Base-by-base conservation (phyloP, 1,140 invertebrate genomes). In the Listronotus oregonensis region DNA sequence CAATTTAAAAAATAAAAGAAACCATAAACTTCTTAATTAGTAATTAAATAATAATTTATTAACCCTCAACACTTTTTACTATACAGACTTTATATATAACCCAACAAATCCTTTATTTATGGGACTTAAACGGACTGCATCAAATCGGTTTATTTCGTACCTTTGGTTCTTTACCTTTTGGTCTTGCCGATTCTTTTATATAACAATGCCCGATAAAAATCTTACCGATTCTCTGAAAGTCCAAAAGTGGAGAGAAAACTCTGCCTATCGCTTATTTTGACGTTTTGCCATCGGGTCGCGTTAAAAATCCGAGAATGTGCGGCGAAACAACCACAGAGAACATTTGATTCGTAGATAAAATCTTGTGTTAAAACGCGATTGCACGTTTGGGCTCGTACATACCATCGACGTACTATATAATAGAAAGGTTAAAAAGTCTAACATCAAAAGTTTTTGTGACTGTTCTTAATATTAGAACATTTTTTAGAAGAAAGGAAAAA, bases 241-340 rank as follows among this genome's bases (percentile, higher is more conserved):
- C 46, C 46, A 49, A 49, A 49, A 18, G 18, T 49, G 46, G 46
- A n/a, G n/a, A n/a, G n/a, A 49, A 49, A 21, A 49, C 9, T 1
- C 18, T 15, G 46, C 46, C 46, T 21, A 49, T 49, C 46, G 46
- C 46, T 21, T 49, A 21, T 49, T 49, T 49, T 49, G 46, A 49
- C 46, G 46, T 49, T 49, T 37, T 37, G 34, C 34, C 34, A 37
- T 37, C 34, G 34, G 34, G 34, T 49, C 46, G 46, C 46, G 46
- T 49, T 44, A 44, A 44, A 44, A 44, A 7, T 44, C 42, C n/a
- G n/a, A 44, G 42, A 44, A 44, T 44, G 42, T 44, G 42, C 42
- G 42, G 42, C 42, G 14, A 44, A 44, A 44, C 42, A 18, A 14
- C 14, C 42, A 18, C 42, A 44, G 3, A 12, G 34, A 37, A 37